A percentile compares a stretch with the other conserved stretches of the same genome.
Evolutionary conservation across 2,113 vertebrate species (phyloP).

Genomic region (Chaenogobius annularis): DNA sequence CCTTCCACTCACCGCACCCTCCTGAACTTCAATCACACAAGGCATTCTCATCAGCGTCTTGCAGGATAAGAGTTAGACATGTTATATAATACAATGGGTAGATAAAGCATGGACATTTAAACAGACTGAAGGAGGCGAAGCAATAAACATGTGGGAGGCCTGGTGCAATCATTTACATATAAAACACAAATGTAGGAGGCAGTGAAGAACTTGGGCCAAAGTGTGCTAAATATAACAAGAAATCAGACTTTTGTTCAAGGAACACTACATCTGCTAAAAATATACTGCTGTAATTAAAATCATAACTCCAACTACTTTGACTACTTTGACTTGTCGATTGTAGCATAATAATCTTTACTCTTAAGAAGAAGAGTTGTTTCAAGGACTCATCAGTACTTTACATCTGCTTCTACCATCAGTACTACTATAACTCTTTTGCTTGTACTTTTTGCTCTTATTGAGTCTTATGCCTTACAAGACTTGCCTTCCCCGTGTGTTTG

Average conservation of each 20-base stretch:
- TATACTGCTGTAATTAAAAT: no score
- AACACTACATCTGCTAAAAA: background rate
- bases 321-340: background rate
- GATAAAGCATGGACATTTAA: background rate
- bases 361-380: background rate
- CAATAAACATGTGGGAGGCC: constrained; percentile 41
- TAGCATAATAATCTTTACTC: background rate
- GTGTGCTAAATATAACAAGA: background rate
- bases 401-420: background rate
- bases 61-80: constrained; percentile 1
- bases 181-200: constrained; percentile 50
- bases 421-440: no score
- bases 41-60: constrained; percentile 4
- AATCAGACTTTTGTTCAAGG: background rate
- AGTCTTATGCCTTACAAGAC: background rate
- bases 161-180: constrained; percentile 54
- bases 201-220: constrained; percentile 23
- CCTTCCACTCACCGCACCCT: constrained; percentile 27
- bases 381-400: background rate
- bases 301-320: background rate
- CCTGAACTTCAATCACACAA: constrained; percentile 26
- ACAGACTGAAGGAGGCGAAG: constrained; percentile 33
- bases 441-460: background rate
- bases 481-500: constrained; percentile 11
- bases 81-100: constrained; percentile 29